phyloP scores from a whole-genome alignment of 1,140 invertebrate genomes.

The Saccostrea cuccullata region DNA sequence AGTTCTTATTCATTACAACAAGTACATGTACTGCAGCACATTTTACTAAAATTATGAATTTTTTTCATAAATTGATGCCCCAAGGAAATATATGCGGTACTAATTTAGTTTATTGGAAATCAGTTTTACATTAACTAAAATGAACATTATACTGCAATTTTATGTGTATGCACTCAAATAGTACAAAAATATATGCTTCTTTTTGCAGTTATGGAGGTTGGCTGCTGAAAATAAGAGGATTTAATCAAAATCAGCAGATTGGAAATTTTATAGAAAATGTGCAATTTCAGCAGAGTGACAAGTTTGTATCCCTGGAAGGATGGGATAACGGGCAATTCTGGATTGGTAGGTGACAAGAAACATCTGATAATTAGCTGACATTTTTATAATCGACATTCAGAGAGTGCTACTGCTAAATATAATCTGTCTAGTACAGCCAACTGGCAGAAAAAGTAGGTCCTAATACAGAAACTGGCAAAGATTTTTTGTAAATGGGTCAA shows the following conservation, averaged over 20 bases:
- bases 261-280: conserved; percentile 29
- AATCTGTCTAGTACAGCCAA: too few species aligned
- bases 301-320: not conserved
- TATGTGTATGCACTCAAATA: not conserved
- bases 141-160: not conserved
- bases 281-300: not conserved
- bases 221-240: not conserved
- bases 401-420: too few species aligned
- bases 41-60: too few species aligned
- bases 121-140: not conserved
- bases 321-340: not conserved
- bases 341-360: conserved; percentile 19
- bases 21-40: not conserved
- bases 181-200: not conserved
- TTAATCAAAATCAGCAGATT: conserved; percentile 16
- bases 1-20: not conserved
- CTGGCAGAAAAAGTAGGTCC: too few species aligned
- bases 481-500: too few species aligned
- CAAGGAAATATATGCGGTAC: too few species aligned
- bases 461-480: too few species aligned
- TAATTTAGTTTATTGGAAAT: not conserved
- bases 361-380: too few species aligned
- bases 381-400: too few species aligned
- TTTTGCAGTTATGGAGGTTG: conserved; percentile 10
- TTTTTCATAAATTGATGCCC: too few species aligned